phyloP scores from a whole-genome alignment of 2,797 vertebrate genomes.

The Petrocephalus schoutedeni region DNA sequence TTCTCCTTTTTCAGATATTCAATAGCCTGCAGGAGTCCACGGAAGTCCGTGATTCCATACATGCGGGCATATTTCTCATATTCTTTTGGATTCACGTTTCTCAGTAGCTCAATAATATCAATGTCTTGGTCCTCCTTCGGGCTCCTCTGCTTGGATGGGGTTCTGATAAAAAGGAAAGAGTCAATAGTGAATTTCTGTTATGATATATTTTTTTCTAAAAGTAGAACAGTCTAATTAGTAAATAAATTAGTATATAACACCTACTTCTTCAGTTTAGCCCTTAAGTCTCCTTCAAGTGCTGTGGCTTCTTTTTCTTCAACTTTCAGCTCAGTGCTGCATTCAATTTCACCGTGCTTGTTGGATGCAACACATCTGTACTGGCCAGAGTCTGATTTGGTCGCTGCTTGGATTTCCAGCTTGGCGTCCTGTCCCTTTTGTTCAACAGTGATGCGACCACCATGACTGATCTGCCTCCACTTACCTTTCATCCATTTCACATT shows the following conservation, averaged over 20 bases:
- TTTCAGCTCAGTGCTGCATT: constrained; percentile 76
- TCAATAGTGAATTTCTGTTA: not conserved
- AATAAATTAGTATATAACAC: constrained; percentile 32
- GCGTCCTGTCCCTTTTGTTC: constrained; percentile 87
- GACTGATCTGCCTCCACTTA: constrained; percentile 93
- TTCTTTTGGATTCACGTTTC: constrained; percentile 97
- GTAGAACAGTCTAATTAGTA: not conserved
- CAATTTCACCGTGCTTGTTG: constrained; percentile 89
- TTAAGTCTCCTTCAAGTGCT: constrained; percentile 74
- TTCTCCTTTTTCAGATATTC: constrained; percentile 84
- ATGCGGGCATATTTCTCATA: constrained; percentile 98
- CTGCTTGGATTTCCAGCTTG: constrained; percentile 84
- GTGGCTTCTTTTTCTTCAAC: constrained; percentile 78
- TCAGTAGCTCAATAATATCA: constrained; percentile 91
- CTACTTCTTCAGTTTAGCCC: constrained; percentile 94
- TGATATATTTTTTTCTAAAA: not conserved
- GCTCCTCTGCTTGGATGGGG: constrained; percentile 85
- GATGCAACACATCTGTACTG: constrained; percentile 89
- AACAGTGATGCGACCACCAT: constrained; percentile 82
- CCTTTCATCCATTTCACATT: constrained; percentile 98
- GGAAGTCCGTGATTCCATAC: constrained; percentile 97
- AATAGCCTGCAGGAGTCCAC: constrained; percentile 94
- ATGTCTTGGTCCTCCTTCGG: constrained; percentile 84
- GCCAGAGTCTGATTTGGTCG: constrained; percentile 90
- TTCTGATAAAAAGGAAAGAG: constrained; percentile 55